Evolutionary conservation across 1,140 invertebrate species (phyloP).

Genomic region (Drosophila elegans): DNA sequence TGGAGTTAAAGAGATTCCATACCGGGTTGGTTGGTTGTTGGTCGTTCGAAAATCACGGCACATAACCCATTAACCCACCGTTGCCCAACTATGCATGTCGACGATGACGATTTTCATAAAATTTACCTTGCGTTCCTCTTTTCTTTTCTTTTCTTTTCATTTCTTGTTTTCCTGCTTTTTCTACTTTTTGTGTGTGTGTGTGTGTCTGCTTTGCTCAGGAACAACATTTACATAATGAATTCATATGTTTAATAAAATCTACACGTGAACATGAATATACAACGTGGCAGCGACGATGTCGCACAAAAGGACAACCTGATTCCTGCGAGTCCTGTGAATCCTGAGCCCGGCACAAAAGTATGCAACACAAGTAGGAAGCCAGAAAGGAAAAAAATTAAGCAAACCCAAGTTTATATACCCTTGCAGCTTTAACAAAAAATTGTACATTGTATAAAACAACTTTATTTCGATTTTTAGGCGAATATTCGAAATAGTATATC

Average conservation of each 20-base stretch:
- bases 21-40: background rate
- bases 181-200: background rate
- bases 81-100: conserved; percentile 55
- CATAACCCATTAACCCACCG: conserved; percentile 78
- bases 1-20: background rate
- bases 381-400: background rate
- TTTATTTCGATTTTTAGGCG: too few relatives aligned
- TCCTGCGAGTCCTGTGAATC: conserved; percentile 23
- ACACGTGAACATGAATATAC: conserved; percentile 71
- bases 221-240: conserved; percentile 82
- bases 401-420: too few relatives aligned
- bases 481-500: too few relatives aligned
- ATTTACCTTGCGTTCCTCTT: conserved; percentile 47
- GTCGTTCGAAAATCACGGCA: conserved; percentile 68
- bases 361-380: conserved; percentile 35
- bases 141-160: conserved; percentile 7
- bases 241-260: conserved; percentile 84
- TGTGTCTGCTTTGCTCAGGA: conserved; percentile 13
- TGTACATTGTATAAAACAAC: too few relatives aligned
- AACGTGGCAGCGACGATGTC: background rate
- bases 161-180: conserved; percentile 1
- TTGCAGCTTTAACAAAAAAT: background rate
- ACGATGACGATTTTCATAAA: conserved; percentile 63
- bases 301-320: conserved; percentile 53
- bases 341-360: conserved; percentile 51